Percentiles rank a stretch among this genome's conserved stretches.
Conservation (phyloP, 2,888 invertebrate species). For the Hypena proboscidalis region DNA sequence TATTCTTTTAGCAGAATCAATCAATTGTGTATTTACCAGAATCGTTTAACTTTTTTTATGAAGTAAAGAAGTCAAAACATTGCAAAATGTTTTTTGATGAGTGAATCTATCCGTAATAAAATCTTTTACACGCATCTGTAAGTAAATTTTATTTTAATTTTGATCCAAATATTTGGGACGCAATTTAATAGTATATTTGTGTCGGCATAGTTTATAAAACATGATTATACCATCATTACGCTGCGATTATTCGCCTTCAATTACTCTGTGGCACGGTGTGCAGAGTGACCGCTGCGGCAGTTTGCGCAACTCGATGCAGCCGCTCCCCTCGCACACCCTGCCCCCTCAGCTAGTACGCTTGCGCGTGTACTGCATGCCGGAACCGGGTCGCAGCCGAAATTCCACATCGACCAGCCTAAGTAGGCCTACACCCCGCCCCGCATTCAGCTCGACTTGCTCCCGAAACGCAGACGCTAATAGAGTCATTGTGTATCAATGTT, state of each 20-base stretch:
- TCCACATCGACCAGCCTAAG: slow-evolving; percentile 56
- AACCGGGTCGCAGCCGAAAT: slow-evolving; percentile 83
- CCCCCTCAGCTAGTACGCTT: slow-evolving; percentile 67
- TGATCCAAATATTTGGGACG: no score
- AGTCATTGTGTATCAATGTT: slow-evolving; percentile 52
- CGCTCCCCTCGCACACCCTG: slow-evolving; percentile 59
- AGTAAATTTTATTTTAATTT: no score
- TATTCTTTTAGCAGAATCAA: slow-evolving; percentile 11
- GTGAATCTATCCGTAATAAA: no score
- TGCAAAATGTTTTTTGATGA: no score
- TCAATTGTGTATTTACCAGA: background rate
- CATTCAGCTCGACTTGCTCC: slow-evolving; percentile 21
- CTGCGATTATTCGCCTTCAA: slow-evolving; percentile 42
- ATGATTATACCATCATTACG: slow-evolving; percentile 13
- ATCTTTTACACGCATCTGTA: no score
- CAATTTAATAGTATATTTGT: no score
- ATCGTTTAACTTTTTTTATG: no score
- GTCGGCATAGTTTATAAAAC: slow-evolving; percentile 3
- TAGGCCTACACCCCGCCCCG: slow-evolving; percentile 60
- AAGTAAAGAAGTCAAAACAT: no score
- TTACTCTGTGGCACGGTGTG: slow-evolving; percentile 54
- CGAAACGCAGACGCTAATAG: slow-evolving; percentile 45
- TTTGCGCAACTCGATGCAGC: slow-evolving; percentile 84
- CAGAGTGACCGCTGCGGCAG: slow-evolving; percentile 69
- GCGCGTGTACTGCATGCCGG: slow-evolving; percentile 82